These are phyloP conservation scores for Aricia agestis DNA, from an alignment of 1,140 invertebrate genomes.

Conservation along the genomic window DNA sequence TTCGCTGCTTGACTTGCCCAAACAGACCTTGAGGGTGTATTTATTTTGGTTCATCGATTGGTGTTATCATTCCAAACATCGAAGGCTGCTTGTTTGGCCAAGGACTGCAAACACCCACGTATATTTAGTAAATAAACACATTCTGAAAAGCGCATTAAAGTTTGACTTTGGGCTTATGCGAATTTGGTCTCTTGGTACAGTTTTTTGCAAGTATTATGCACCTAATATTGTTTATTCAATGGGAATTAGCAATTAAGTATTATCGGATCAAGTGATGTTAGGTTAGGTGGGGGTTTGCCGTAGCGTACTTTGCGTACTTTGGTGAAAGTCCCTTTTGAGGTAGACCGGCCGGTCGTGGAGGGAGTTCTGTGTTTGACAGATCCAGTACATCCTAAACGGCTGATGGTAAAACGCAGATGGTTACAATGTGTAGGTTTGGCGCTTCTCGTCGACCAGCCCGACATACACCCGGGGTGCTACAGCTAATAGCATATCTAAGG, in stretches of 20 bases:
- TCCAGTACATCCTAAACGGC: no score
- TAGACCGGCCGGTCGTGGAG: no score
- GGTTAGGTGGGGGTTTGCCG: no score
- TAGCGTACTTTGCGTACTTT: no score
- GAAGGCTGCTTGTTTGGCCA: slow-evolving; percentile 45
- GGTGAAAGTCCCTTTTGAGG: no score
- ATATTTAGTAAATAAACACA: slow-evolving; percentile 36
- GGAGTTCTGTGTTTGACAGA: no score
- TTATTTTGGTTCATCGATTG: slow-evolving; percentile 57
- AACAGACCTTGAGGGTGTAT: slow-evolving; percentile 48
- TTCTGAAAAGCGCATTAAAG: slow-evolving; percentile 21
- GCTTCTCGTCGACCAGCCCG: no score
- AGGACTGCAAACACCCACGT: slow-evolving; percentile 35
- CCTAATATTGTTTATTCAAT: not conserved
- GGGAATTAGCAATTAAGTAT: not conserved
- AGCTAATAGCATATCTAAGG: no score
- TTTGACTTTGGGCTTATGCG: slow-evolving; percentile 11
- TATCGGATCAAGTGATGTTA: not conserved
- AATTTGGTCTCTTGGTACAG: not conserved
- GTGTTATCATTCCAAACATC: slow-evolving; percentile 63
- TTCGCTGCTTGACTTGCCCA: slow-evolving; percentile 6
- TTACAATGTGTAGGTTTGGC: no score
- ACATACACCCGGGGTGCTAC: no score
- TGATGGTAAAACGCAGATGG: no score
- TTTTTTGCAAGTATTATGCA: not conserved